Evolutionary conservation across 2,113 vertebrate genomes (phyloP).

Genomic region (Tyto alba): DNA sequence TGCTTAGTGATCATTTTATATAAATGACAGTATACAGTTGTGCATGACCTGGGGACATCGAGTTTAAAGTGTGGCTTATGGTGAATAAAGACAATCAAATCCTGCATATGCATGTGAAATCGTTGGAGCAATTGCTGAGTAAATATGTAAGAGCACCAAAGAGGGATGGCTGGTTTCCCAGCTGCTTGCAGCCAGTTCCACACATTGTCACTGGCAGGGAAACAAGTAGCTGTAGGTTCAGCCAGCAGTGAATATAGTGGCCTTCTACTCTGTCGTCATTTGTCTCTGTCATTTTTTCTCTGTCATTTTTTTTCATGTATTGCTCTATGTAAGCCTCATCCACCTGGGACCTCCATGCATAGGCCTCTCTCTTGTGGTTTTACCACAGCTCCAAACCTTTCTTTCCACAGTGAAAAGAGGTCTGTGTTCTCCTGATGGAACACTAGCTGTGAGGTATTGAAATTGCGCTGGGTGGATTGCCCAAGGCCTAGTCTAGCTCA

Average conservation of each 20-base stretch:
- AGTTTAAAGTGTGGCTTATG: neutral
- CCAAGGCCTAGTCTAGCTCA: neutral
- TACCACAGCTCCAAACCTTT: neutral
- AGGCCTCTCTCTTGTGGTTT: neutral
- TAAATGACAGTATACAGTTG: neutral
- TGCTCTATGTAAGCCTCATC: neutral
- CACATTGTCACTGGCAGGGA: neutral
- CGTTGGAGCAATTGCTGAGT: neutral
- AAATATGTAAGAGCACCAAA: neutral
- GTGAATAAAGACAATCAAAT: neutral
- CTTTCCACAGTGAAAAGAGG: neutral
- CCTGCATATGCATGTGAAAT: neutral
- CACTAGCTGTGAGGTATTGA: neutral
- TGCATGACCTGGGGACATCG: neutral
- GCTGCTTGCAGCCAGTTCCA: neutral
- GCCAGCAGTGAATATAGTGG: neutral
- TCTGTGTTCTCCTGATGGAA: neutral
- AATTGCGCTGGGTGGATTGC: neutral
- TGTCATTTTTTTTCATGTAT: neutral
- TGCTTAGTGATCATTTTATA: neutral
- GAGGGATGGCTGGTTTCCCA: neutral
- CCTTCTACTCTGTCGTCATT: neutral
- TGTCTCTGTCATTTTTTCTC: neutral
- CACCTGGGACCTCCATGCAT: rapidly evolving
- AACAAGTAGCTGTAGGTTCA: neutral